A percentile compares a stretch with the other conserved stretches of the same genome.
These are phyloP conservation scores for Barnardius zonarius DNA, from an alignment of 2,113 vertebrate genomes.

Conservation along the genomic window DNA sequence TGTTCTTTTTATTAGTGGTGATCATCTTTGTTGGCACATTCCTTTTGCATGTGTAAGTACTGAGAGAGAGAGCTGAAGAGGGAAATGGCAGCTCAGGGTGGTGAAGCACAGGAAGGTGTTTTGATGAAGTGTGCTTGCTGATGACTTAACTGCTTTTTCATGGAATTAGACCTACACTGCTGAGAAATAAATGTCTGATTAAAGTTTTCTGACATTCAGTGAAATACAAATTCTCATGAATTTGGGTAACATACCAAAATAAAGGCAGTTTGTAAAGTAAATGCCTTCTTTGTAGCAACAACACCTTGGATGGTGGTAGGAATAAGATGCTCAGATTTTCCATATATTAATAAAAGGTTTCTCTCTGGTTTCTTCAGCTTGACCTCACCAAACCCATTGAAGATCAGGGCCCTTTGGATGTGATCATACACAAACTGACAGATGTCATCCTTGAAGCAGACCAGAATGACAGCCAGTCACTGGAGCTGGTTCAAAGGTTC, in stretches of 20 bases:
- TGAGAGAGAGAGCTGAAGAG: not conserved
- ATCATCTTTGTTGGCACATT: not conserved
- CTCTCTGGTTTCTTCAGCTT: slow-evolving; percentile 74
- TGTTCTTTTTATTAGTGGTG: not conserved
- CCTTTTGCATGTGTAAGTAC: not conserved
- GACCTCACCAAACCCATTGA: slow-evolving; percentile 93
- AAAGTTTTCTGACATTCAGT: not conserved
- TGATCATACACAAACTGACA: slow-evolving; percentile 98
- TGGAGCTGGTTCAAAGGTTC: slow-evolving; percentile 92
- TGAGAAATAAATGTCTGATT: not conserved
- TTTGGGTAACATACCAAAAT: not conserved
- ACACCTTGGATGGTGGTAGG: not conserved
- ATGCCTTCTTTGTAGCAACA: not conserved
- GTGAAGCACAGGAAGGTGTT: not conserved
- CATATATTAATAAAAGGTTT: not conserved
- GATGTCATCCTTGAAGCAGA: slow-evolving; percentile 97
- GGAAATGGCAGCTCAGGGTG: not conserved
- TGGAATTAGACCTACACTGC: not conserved
- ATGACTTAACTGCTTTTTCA: not conserved
- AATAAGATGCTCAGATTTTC: not conserved
- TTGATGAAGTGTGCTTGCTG: not conserved
- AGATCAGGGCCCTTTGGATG: slow-evolving; percentile 94
- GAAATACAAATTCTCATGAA: not conserved
- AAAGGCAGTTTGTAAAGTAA: not conserved
- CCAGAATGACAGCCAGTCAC: slow-evolving; percentile 93